Evolutionary conservation across 2,888 invertebrate species (phyloP), one percentile per base, ranked within the genome.

Genomic region (Cartodere bifasciata): DNA sequence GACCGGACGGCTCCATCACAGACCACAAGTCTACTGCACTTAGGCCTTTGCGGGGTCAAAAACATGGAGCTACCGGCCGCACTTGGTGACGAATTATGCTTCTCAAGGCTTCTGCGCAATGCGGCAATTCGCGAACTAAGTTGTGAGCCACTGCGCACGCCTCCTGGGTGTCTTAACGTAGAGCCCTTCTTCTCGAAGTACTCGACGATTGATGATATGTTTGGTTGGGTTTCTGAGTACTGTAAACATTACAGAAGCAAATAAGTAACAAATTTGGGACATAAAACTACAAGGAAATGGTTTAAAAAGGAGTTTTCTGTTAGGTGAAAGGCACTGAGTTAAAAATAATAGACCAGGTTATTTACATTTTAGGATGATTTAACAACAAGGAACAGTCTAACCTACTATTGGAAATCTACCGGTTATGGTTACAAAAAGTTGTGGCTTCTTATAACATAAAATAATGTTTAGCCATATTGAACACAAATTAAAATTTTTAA

Each of bases 1-100:
- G 84, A 85, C 50, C 75, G 71, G 36, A 87, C 87, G 29, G 86
- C 86, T 41, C 87, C 87, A 52, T 86, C 86, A 59, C 86, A 87
- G 17, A 87, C 70, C 52, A 77, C 74, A 41, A 85, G 67, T 25
- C 83, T 75, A 41, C 64, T 64, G 45, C 70, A 68, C 37, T 70
- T 64, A 41, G 53, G 46, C 44, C 60, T 41, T 52, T 64, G 43
- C 41, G 54, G 44, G 32, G 55, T 46, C 26, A 44, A 31, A 23
- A 35, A 32, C 13, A 30, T 7, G 37, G 34, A 41, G 36, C 13
- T 40, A 22, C 13, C 31, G 13, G 34, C 34, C 11, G 38, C 31
- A 17, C 41, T 31, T 21, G 31, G 25, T 26, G 36, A 11, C 6
- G 41, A 37, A 21, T 47, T 44, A 27, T 53, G 53, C 32, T 50